Conservation (phyloP, 1,140 invertebrate species). For the Drosophila lacteicornis region DNA sequence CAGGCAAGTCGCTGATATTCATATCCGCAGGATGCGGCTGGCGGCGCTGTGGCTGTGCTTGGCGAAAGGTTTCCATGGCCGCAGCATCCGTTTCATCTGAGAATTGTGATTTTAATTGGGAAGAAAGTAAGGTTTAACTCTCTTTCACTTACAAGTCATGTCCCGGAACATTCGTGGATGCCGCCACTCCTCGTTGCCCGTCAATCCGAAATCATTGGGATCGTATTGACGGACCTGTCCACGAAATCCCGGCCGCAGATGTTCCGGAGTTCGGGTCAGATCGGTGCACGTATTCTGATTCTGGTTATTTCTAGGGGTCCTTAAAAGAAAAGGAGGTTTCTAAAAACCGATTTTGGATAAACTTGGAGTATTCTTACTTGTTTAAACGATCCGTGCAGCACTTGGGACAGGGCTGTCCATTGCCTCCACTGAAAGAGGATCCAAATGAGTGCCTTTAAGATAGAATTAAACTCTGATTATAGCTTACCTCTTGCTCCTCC, state of each 20-base stretch:
- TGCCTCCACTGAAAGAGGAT: background rate
- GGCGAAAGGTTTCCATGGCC: constrained; percentile 20
- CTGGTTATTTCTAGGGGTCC: background rate
- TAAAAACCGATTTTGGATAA: too few species aligned
- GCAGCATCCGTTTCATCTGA: constrained; percentile 42
- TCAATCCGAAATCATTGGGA: constrained; percentile 50
- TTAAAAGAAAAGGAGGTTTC: background rate
- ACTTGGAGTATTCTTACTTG: background rate
- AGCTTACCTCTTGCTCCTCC: constrained; percentile 1
- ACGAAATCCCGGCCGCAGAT: constrained; percentile 38
- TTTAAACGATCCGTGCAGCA: background rate
- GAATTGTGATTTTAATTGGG: background rate
- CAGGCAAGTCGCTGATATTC: constrained; percentile 40
- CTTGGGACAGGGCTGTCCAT: background rate
- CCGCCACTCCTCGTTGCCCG: constrained; percentile 49
- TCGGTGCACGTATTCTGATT: background rate
- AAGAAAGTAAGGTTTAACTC: background rate
- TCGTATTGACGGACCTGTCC: constrained; percentile 40
- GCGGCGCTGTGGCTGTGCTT: constrained; percentile 16
- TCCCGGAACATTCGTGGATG: constrained; percentile 50
- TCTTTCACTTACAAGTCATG: constrained; percentile 33
- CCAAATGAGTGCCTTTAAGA: background rate
- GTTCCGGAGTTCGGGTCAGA: constrained; percentile 42
- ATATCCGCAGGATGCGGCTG: background rate
- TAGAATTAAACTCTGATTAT: too few species aligned